Evolutionary conservation across 2,888 invertebrate genomes (phyloP).

Genomic region (Notodromas monacha): DNA sequence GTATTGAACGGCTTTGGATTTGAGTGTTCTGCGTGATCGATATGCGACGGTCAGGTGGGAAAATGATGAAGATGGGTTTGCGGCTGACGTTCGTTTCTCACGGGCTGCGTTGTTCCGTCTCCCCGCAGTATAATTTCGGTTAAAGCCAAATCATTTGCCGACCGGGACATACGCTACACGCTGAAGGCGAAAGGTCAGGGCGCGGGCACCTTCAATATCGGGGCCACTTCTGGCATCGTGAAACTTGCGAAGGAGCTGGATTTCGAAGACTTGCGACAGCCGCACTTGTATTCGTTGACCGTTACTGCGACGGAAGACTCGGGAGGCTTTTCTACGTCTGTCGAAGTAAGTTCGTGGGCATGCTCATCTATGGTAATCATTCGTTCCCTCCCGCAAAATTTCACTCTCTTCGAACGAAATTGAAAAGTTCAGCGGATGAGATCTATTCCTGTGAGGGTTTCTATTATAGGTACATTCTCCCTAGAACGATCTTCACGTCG

Average conservation of each 20-base stretch:
- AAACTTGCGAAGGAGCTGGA: constrained; percentile 81
- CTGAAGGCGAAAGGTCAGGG: constrained; percentile 80
- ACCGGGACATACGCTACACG: constrained; percentile 79
- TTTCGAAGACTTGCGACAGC: constrained; percentile 77
- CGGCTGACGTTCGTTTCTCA: too few relatives aligned
- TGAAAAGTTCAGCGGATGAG: too few relatives aligned
- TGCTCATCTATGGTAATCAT: background rate
- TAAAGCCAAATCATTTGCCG: constrained; percentile 86
- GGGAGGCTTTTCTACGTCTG: constrained; percentile 78
- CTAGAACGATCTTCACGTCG: too few relatives aligned
- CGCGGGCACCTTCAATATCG: constrained; percentile 77
- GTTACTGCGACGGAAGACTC: constrained; percentile 87
- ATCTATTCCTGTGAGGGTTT: too few relatives aligned
- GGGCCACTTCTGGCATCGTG: constrained; percentile 70
- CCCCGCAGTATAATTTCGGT: constrained; percentile 64
- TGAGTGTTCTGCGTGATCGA: too few relatives aligned
- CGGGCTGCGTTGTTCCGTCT: constrained; percentile 2
- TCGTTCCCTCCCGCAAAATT: too few relatives aligned
- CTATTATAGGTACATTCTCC: too few relatives aligned
- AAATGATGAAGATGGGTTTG: too few relatives aligned
- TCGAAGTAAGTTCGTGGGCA: constrained; percentile 36
- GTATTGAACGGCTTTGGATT: too few relatives aligned
- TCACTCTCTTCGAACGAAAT: too few relatives aligned
- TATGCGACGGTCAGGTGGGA: too few relatives aligned
- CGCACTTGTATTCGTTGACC: constrained; percentile 59